phyloP scores from a whole-genome alignment of 2,113 vertebrate species.

The Chelonoidis abingdonii region DNA sequence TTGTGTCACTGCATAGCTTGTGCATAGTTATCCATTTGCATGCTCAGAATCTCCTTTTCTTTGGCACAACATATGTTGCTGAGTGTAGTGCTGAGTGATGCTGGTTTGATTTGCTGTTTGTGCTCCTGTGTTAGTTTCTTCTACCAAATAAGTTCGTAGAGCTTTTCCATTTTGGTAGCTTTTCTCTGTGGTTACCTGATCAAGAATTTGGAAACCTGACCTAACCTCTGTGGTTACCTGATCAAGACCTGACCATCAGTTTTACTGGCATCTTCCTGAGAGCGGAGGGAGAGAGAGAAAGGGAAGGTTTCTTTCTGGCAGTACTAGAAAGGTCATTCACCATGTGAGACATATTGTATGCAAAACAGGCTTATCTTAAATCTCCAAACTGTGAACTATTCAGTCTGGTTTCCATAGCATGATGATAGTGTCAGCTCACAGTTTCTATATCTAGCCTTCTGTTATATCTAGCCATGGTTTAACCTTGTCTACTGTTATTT shows the following conservation, averaged over 20 bases:
- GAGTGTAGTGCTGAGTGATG: not conserved
- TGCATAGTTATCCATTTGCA: not conserved
- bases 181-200: not conserved
- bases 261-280: not conserved
- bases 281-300: not conserved
- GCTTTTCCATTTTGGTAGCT: not conserved
- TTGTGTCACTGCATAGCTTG: not conserved
- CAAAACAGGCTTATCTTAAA: not conserved
- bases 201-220: no score
- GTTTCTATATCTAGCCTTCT: not conserved
- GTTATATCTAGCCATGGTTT: not conserved
- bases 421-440: not conserved
- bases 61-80: not conserved
- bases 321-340: not conserved
- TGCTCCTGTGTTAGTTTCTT: not conserved
- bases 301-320: fast-evolving
- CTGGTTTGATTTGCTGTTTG: not conserved
- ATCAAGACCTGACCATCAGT: not conserved
- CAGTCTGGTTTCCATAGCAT: not conserved
- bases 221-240: not conserved
- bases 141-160: not conserved
- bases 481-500: not conserved
- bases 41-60: fast-evolving
- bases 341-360: not conserved
- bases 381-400: not conserved